Evolutionary conservation across 2,113 vertebrate genomes (phyloP), one percentile per base, ranked within the genome.

Genomic region (Bubo scandiacus): DNA sequence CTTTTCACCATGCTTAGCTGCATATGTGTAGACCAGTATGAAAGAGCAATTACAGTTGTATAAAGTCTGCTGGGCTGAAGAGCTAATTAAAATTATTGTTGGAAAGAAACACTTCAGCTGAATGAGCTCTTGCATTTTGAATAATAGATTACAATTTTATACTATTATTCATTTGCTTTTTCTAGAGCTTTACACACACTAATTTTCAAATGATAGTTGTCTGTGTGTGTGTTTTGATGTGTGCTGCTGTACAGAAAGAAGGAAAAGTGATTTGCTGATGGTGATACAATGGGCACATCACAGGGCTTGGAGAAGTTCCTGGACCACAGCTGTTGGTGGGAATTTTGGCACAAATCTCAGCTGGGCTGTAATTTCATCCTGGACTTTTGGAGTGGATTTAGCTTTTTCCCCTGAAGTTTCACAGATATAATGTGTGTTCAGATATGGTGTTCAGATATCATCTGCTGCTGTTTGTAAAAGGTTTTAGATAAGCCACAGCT

Each of bases 81-180:
- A 77, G 61, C 49, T 94, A 91, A 94, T 95, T 94, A 79, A 91
- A 97, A 91, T 74, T 8, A 27, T 75, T 68, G 42, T 54, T 89
- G 68, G 87, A 94, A 90, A 86, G 68, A 87, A 30, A 7, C 52
- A 75, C 81, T 91, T 94, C n/a, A 85, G 61, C 49, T 95, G 81
- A 90, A 92, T 21, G 40, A 88, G 15, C 17, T 88, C 49, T 86
- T 91, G 54, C 30, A 47, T 65, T 91, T 81, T 84, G 51, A 94
- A 72, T 65, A 91, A 57, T 22, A 87, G 22, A 66, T 92, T 73
- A 45, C 29, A 21, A 7, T 26, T 82, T 94, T 49, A 63, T 74
- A 32, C 36, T 43, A 3, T n/a, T 78, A 79, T n/a, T 94, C 10
- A 30, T 89, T 92, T 75, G 36, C 36, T 86, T 40, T 79, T 95